phyloP scores from a whole-genome alignment of 2,113 vertebrate genomes.

The Ageneiosus marmoratus region DNA sequence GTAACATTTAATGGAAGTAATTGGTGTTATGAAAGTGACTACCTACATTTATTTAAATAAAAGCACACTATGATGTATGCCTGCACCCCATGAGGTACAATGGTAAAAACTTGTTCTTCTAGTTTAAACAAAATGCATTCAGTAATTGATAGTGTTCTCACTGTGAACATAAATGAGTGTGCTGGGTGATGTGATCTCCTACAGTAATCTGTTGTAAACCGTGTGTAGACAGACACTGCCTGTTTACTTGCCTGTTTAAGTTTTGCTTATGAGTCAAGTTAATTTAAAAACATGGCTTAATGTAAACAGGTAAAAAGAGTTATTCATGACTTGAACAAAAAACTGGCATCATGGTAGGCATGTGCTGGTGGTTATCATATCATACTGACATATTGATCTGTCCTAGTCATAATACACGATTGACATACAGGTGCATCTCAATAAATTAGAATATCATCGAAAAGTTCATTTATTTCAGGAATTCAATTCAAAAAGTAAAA shows the following conservation, averaged over 20 bases:
- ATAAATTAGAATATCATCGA: too few species aligned
- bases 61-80: not conserved
- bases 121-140: not conserved
- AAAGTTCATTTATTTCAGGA: too few species aligned
- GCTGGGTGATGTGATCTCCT: not conserved
- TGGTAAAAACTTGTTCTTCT: not conserved
- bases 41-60: not conserved
- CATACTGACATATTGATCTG: not conserved
- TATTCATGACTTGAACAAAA: not conserved
- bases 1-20: not conserved
- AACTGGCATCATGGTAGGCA: not conserved
- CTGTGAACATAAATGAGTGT: not conserved
- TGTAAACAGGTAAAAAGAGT: not conserved
- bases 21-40: not conserved
- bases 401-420: not conserved
- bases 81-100: not conserved
- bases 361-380: not conserved
- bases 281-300: not conserved
- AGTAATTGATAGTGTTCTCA: not conserved
- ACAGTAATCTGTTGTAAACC: too few species aligned
- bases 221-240: not conserved
- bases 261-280: not conserved
- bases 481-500: too few species aligned
- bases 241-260: not conserved
- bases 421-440: too few species aligned